Evolutionary conservation across 2,113 vertebrate species (phyloP).

Genomic region (Pterocles gutturalis): DNA sequence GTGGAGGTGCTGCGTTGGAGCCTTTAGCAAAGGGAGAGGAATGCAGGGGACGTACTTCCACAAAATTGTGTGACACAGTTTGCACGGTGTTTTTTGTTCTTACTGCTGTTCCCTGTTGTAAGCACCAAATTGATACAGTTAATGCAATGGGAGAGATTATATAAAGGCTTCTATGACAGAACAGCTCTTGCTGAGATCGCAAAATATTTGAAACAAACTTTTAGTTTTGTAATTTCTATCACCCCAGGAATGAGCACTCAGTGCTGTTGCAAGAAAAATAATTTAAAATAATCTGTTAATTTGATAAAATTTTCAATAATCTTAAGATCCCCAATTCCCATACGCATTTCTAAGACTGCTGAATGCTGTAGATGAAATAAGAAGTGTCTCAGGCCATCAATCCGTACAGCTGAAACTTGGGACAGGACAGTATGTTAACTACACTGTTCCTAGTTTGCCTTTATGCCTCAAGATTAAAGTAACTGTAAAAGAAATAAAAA

Average conservation of each 20-base stretch:
- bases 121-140: neutral
- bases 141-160: neutral
- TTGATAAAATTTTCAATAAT: neutral
- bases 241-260: neutral
- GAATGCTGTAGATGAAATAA: neutral
- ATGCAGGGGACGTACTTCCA: neutral
- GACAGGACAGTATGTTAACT: neutral
- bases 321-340: neutral
- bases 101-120: neutral
- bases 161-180: neutral
- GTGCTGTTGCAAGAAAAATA: neutral
- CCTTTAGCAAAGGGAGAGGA: neutral
- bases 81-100: neutral
- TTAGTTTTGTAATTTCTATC: neutral
- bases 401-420: neutral
- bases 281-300: neutral
- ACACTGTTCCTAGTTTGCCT: conserved; percentile 13
- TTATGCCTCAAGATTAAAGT: conserved; percentile 50
- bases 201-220: neutral
- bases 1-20: accelerated
- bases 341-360: neutral
- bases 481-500: conserved; percentile 58
- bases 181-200: accelerated
- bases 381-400: neutral
- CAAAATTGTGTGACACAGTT: neutral